These are phyloP conservation scores for Dicentrarchus labrax DNA, from an alignment of 2,113 vertebrate genomes.

Conservation along the genomic window DNA sequence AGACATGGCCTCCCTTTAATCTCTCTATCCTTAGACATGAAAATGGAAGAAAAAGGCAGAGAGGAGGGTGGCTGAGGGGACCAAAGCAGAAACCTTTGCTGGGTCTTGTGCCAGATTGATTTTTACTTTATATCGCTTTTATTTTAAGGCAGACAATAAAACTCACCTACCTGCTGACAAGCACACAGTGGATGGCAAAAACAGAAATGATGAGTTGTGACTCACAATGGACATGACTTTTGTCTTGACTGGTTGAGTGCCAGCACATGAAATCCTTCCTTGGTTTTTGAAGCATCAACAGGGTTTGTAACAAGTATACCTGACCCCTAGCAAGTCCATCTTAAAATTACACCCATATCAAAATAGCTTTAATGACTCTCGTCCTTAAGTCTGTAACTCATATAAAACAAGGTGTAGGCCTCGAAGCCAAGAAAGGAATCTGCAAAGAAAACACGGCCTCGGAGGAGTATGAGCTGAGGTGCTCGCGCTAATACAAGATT, in stretches of 20 bases:
- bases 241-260: constrained; percentile 29
- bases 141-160: constrained; percentile 69
- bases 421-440: constrained; percentile 73
- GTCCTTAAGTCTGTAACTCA: constrained; percentile 54
- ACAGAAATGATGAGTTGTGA: constrained; percentile 60
- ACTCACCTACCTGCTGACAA: constrained; percentile 60
- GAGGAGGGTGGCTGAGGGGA: constrained; percentile 63
- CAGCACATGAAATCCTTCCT: constrained; percentile 37
- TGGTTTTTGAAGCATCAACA: constrained; percentile 38
- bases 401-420: constrained; percentile 59
- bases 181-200: constrained; percentile 34
- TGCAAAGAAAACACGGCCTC: constrained; percentile 75
- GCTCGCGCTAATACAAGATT: constrained; percentile 70
- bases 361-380: constrained; percentile 61
- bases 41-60: constrained; percentile 64
- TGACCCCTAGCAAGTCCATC: constrained; percentile 50
- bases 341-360: constrained; percentile 60
- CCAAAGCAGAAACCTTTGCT: constrained; percentile 46
- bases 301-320: constrained; percentile 47
- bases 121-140: constrained; percentile 74
- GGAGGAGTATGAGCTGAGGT: constrained; percentile 58
- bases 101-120: constrained; percentile 72
- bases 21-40: constrained; percentile 73
- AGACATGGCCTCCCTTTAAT: constrained; percentile 77
- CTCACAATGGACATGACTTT: constrained; percentile 46